Evolutionary conservation across 2,888 invertebrate genomes (phyloP).

Genomic region (Epiblema foenella): DNA sequence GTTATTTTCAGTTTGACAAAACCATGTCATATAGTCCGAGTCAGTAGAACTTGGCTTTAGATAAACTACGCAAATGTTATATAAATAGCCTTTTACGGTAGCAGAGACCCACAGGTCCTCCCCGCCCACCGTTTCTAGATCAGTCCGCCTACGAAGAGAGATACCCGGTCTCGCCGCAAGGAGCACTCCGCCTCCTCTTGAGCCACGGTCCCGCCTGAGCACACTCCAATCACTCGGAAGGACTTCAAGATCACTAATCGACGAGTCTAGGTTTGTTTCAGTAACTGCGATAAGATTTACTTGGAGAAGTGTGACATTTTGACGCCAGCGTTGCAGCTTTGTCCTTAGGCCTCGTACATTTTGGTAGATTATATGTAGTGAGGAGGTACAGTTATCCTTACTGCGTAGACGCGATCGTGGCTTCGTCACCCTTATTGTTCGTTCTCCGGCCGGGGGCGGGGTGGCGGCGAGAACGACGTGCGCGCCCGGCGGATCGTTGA

Average conservation of each 20-base stretch:
- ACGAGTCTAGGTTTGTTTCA: slow-evolving; percentile 38
- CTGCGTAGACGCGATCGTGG: not conserved
- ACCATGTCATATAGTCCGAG: too few species aligned
- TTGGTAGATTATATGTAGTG: slow-evolving; percentile 34
- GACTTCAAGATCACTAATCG: slow-evolving; percentile 40
- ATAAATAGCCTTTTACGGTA: too few species aligned
- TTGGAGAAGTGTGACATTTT: slow-evolving; percentile 19
- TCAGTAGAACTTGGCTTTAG: too few species aligned
- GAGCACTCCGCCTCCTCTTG: slow-evolving; percentile 42
- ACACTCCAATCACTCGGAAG: slow-evolving; percentile 35
- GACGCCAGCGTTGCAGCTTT: slow-evolving; percentile 38
- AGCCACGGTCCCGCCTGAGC: slow-evolving; percentile 42
- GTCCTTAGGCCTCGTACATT: slow-evolving; percentile 45
- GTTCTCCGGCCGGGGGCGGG: slow-evolving; percentile 8
- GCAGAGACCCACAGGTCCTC: too few species aligned
- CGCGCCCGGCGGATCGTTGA: slow-evolving; percentile 33
- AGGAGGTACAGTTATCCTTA: too few species aligned
- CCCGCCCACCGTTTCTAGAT: too few species aligned
- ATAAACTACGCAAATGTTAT: too few species aligned
- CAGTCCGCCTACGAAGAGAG: too few species aligned
- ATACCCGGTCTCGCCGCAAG: too few species aligned
- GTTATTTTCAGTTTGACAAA: too few species aligned
- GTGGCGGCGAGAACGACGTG: slow-evolving; percentile 1
- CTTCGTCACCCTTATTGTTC: not conserved
- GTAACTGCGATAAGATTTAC: slow-evolving; percentile 35